These are phyloP conservation scores for Agrotis ipsilon DNA, from an alignment of 2,888 invertebrate genomes.

Conservation along the genomic window DNA sequence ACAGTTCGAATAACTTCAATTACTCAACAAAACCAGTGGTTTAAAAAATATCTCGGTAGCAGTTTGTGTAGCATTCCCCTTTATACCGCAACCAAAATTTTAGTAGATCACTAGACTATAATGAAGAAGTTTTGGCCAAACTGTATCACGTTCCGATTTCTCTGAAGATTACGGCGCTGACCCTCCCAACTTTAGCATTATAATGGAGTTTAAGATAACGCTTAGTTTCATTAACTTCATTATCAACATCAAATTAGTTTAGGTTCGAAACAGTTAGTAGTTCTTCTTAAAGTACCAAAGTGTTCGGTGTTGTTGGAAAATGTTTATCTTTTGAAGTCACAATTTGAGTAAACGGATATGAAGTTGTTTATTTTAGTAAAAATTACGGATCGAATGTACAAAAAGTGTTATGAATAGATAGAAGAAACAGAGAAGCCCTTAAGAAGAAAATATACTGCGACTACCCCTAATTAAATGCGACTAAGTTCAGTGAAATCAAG, in stretches of 20 bases:
- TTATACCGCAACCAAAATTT: background rate
- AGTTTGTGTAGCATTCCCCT: background rate
- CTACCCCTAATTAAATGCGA: too few relatives aligned
- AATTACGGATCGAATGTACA: too few relatives aligned
- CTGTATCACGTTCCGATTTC: slow-evolving; percentile 12
- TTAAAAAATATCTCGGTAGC: too few relatives aligned
- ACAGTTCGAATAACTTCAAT: too few relatives aligned
- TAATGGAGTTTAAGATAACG: slow-evolving; percentile 4
- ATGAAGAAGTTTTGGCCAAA: slow-evolving; percentile 7
- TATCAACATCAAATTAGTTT: slow-evolving; percentile 2
- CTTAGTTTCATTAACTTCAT: background rate
- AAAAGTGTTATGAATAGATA: too few relatives aligned
- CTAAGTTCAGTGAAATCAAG: too few relatives aligned
- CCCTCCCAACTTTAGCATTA: slow-evolving; percentile 4
- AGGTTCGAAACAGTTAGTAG: background rate
- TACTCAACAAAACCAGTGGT: too few relatives aligned
- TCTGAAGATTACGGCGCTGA: slow-evolving; percentile 1
- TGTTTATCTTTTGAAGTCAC: background rate
- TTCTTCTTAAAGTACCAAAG: too few relatives aligned
- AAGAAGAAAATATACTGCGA: too few relatives aligned
- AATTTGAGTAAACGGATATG: too few relatives aligned
- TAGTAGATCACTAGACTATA: background rate
- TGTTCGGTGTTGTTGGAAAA: background rate
- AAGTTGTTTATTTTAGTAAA: too few relatives aligned
- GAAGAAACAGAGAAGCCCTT: too few relatives aligned